Evolutionary conservation across 2,113 vertebrate species (phyloP).

Genomic region (Sturnira hondurensis): DNA sequence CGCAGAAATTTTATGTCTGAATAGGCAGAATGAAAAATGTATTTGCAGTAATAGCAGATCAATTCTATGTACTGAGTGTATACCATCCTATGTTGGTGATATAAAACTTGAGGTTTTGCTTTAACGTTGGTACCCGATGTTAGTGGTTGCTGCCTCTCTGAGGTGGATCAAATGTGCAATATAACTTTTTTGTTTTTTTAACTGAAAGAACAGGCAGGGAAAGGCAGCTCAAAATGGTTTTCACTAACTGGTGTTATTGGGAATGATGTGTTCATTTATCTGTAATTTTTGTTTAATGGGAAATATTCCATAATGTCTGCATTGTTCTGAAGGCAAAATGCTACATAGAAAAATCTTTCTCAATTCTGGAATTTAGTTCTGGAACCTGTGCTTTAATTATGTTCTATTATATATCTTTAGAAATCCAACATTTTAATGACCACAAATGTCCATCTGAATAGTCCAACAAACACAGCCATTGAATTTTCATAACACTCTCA

Average conservation of each 20-base stretch:
- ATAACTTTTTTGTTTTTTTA: background rate
- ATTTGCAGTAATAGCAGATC: background rate
- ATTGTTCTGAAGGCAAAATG: background rate
- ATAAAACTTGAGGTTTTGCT: background rate
- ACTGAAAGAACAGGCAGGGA: background rate
- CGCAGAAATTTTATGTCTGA: background rate
- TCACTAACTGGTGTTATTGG: background rate
- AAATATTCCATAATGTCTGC: background rate
- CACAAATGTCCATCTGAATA: background rate
- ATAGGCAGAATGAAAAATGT: background rate
- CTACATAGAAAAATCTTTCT: background rate
- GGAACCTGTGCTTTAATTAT: background rate
- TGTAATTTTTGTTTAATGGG: background rate
- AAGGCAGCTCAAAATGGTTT: background rate
- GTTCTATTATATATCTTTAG: background rate
- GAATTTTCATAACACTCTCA: slow-evolving; percentile 13
- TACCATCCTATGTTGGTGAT: background rate
- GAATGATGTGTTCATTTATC: background rate
- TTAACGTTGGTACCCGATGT: background rate
- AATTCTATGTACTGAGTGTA: background rate
- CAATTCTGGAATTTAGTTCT: background rate
- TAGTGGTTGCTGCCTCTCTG: background rate
- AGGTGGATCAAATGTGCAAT: background rate
- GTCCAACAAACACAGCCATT: background rate
- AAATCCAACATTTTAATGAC: background rate